Evolutionary conservation across 2,797 vertebrate genomes (phyloP), one percentile per base, ranked within the genome.

Genomic region (Mormyrus proboscirostris): DNA sequence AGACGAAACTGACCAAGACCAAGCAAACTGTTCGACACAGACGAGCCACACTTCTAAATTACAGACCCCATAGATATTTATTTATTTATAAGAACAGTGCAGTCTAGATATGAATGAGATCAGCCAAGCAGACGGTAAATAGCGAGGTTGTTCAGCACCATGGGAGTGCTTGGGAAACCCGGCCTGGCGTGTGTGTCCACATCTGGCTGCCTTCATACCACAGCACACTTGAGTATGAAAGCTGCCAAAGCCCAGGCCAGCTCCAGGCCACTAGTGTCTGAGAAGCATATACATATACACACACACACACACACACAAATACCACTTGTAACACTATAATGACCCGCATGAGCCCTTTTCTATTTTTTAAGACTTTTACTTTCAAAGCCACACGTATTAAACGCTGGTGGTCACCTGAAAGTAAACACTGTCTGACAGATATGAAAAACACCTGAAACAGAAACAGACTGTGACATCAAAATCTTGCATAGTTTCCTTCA

Each of bases 151-250:
- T 53, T 86, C 22, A 6, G 50, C 47, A 22, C 83, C 22, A 49
- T 16, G 50, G 47, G 50, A 53, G 12, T 53, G 50, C 83, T 53
- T 33, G 83, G 47, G 47, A 49, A 51, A 16, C 19, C 25, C 38
- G 38, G 73, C 38, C 38, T 44, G 38, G 16, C 38, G 14, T 79
- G 38, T n/a, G 5, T 53, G 83, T 86, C 83, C 83, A 86, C 83
- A 86, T 86, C 83, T 86, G 83, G 83, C 83, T 86, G 47, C 83
- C 47, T 53, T 53, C 83, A 86, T 25, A 85, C 82, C 82, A 51
- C 19, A 51, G 83, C 4, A 8, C 16, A 33, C 9, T 25, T 2
- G 12, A 29, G n/a, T 29, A 12, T 22, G 47, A 14, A 53, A 53
- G 83, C 83, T 53, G 83, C 49, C 83, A 51, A 51, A 49, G 83